A percentile compares a stretch with the other conserved stretches of the same genome.
These are phyloP conservation scores for Oophaga pumilio DNA, from an alignment of 2,113 vertebrate genomes.

Conservation along the genomic window DNA sequence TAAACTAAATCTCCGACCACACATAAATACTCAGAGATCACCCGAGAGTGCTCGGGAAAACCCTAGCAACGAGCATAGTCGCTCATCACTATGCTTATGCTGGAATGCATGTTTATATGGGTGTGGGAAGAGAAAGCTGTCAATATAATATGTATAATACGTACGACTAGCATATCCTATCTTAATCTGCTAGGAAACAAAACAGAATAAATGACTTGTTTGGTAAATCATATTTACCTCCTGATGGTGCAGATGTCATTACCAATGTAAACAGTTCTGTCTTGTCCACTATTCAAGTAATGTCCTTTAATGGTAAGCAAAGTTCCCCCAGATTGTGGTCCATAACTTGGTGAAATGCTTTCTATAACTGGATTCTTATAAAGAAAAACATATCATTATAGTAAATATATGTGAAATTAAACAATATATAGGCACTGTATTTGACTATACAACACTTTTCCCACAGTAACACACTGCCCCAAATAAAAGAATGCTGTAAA, in stretches of 20 bases:
- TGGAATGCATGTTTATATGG: not conserved
- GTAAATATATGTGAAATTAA: not conserved
- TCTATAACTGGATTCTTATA: constrained; percentile 84
- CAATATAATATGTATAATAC: not conserved
- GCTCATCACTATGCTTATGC: no score
- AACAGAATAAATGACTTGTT: not conserved
- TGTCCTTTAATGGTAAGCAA: constrained; percentile 86
- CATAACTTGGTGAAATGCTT: constrained; percentile 86
- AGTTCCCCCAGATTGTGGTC: constrained; percentile 89
- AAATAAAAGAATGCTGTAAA: no score
- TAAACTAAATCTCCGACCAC: no score
- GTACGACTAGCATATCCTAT: not conserved
- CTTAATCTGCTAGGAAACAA: not conserved
- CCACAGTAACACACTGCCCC: no score
- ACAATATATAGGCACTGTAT: not conserved
- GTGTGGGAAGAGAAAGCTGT: not conserved
- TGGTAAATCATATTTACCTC: constrained; percentile 72
- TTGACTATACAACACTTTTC: no score
- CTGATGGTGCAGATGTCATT: constrained; percentile 80
- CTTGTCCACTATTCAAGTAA: constrained; percentile 84
- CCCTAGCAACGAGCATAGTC: no score
- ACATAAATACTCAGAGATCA: no score
- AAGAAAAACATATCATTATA: not conserved
- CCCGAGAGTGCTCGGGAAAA: no score
- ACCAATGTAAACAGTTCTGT: constrained; percentile 82